A percentile compares a stretch with the other conserved stretches of the same genome.
phyloP scores from a whole-genome alignment of 2,113 vertebrate genomes.

The Potamarius usumacintae region DNA sequence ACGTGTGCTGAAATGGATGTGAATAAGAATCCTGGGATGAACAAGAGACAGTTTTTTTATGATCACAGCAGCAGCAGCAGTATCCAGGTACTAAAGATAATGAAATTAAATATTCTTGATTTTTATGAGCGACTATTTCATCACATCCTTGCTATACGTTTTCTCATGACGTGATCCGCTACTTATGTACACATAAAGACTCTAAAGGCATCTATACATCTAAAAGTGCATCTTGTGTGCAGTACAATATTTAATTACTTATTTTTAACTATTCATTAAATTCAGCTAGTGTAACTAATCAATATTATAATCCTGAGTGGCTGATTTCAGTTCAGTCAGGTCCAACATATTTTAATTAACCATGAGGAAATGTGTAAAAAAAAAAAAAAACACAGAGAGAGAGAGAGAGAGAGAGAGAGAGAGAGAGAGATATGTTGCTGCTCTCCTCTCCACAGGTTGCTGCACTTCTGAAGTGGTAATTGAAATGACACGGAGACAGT shows the following conservation, averaged over 20 bases:
- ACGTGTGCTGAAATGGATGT: neutral
- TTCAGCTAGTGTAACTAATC: neutral
- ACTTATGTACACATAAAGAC: neutral
- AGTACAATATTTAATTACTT: neutral
- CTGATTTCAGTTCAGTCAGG: constrained; percentile 23
- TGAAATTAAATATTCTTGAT: neutral
- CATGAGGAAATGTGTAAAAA: constrained; percentile 29
- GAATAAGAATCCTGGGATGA: neutral
- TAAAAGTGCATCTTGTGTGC: neutral
- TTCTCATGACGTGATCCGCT: neutral
- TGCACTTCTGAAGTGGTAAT: constrained; percentile 50
- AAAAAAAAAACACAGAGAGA: neutral
- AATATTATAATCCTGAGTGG: neutral
- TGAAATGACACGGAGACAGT: constrained; percentile 53
- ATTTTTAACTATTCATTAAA: neutral
- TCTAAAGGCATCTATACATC: neutral
- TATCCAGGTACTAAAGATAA: neutral
- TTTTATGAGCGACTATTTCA: neutral
- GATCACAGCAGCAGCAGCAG: constrained; percentile 10
- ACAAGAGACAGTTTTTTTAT: too few relatives aligned
- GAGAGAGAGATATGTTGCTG: constrained; percentile 13
- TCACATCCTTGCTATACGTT: neutral
- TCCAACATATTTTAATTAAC: constrained; percentile 49
- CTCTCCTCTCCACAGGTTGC: constrained; percentile 49
- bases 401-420: too few relatives aligned